phyloP scores from a whole-genome alignment of 1,140 invertebrate species.

The Drosophila carrolli region DNA sequence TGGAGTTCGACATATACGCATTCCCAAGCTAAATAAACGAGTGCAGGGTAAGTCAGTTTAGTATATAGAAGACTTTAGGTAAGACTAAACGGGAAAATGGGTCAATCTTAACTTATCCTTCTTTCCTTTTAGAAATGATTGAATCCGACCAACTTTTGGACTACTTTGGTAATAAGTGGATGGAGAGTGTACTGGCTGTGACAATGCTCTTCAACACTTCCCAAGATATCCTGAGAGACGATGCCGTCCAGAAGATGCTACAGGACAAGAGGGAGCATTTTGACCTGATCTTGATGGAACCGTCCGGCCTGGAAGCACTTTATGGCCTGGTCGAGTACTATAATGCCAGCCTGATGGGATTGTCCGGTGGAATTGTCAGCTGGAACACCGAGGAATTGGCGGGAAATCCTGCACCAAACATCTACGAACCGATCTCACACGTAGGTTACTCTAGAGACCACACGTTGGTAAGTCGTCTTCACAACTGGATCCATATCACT shows the following conservation, averaged over 20 bases:
- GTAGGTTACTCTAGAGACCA: constrained; percentile 62
- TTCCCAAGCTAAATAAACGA: constrained; percentile 6
- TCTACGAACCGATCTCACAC: constrained; percentile 72
- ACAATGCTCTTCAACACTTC: constrained; percentile 25
- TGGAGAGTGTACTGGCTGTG: constrained; percentile 5
- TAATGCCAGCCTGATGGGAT: constrained; percentile 50
- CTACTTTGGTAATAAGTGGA: constrained; percentile 32
- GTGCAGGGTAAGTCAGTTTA: constrained; percentile 15
- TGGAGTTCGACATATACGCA: constrained; percentile 43
- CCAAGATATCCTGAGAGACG: constrained; percentile 26
- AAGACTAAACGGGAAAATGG: no score
- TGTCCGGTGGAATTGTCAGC: constrained; percentile 11
- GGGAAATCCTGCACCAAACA: constrained; percentile 57
- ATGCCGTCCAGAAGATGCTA: constrained; percentile 44
- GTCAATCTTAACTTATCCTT: no score
- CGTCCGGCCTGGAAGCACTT: constrained; percentile 42
- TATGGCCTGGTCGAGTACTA: constrained; percentile 58
- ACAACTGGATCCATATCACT: constrained; percentile 71
- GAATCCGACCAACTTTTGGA: not conserved
- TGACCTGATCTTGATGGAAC: constrained; percentile 63
- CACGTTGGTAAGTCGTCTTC: constrained; percentile 74
- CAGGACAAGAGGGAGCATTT: constrained; percentile 39
- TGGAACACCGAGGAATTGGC: constrained; percentile 40
- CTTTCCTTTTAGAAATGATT: not conserved
- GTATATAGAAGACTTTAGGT: no score